Evolutionary conservation across 2,888 invertebrate species (phyloP), one percentile per base, ranked within the genome.

Genomic region (Parapristionchus giblindavisi): DNA sequence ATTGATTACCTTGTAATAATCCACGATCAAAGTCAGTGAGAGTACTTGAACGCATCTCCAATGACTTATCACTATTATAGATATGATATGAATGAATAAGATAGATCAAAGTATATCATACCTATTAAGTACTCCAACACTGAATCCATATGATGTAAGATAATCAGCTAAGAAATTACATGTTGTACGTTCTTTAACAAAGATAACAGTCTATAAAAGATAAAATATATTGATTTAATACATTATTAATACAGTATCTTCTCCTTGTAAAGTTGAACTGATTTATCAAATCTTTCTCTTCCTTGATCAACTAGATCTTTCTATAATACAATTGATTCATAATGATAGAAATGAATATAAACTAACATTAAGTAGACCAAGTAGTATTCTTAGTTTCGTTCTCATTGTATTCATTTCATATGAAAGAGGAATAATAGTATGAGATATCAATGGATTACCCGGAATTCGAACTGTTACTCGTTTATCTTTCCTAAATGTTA

Each of bases 51-150:
- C 66, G 48, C 48, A 54, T 70, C n/a, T 70, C 29, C 6, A 70
- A 56, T 29, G 54, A 70, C 27, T 17, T 52, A 70, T 36, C 36
- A 70, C 54, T 66, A 34, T 3, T 51, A 24, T 54, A 38, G 21
- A 52, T 34, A n/a, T 32, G 38, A 54, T 1, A 29, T 38, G 17
- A 52, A n/a, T 27, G 34, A 32, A 48, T 27, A 24, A 32, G 6
- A 6, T 51, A 6, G 54, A 14, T 24, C 56, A 38, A 14, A n/a
- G 14, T 2, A 68, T 36, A 48, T 5, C 29, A 14, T 32, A 72
- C 72, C 72, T 60, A 24, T 72, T 72, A n/a, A 36, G 24, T 2
- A 72, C 24, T 60, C 60, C 72, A 36, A 72, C 72, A 21, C 60
- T 60, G 40, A 58, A 72, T 48, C 72, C 72, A n/a, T 60, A 48